Base-by-base conservation (phyloP, 1,140 invertebrate species). In the Oryzaephilus surinamensis region DNA sequence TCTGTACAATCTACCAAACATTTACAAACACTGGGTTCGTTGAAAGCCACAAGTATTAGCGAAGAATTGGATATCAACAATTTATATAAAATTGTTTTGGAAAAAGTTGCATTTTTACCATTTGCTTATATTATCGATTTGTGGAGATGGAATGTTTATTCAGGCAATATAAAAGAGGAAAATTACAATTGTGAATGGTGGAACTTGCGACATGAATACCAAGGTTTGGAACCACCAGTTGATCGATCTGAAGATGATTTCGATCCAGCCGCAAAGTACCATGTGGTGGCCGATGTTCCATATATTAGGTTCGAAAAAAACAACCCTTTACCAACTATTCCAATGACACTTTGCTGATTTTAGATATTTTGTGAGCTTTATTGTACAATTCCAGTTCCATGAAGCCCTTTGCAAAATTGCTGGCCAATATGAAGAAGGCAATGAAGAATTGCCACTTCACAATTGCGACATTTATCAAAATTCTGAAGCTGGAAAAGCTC, bases 341-440 rank as follows among this genome's bases (percentile, higher is more conserved):
- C 4, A 24, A 24, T 10, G 1, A 21, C 10, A n/a, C 11, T 20
- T 13, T 42, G 38, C 38, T 15, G 20, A 38, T 66, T 69, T 8
- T 64, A 85, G 84, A 57, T 92, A 93, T 61, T 88, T 90, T 60
- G 77, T 92, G 1, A 86, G 83, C 31, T 81, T 79, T 55, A 76
- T 94, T 18, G 68, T 94, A 4, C 87, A 93, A 65, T 94, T 93
- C 68, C 90, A 94, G 65, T 89, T 95, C 57, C 87, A 93, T 54
- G 76, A 81, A 43, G 72, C 83, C 0, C 66, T 93, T 2, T 95
- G 91, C 51, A 71, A 73, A 29, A 74, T 75, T 37, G 84, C 88
- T 10, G 81, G 80, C 2, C 74, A 92, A 56, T 89, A 84, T 45
- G 76, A 81, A 32, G 76, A 80, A 0, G 60, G 66, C 4, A 72